Conservation (phyloP, 2,888 invertebrate species). For the Drosophila meridionalis region DNA sequence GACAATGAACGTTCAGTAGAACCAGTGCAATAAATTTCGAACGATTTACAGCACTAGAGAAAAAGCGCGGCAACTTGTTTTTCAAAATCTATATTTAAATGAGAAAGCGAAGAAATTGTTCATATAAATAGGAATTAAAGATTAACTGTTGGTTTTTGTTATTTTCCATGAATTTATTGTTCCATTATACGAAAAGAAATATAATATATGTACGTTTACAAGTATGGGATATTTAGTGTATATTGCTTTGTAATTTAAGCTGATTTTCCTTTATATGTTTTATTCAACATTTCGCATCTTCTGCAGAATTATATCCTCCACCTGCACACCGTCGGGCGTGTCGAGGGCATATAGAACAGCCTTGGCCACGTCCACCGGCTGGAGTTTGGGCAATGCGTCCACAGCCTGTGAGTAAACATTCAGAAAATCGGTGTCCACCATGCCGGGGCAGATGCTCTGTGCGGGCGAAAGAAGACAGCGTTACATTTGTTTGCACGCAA, state of each 20-base stretch:
- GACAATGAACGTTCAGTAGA: slow-evolving; percentile 1
- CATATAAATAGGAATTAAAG: neutral
- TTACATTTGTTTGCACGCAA: slow-evolving; percentile 41
- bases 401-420: slow-evolving; percentile 83
- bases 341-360: slow-evolving; percentile 88
- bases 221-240: neutral
- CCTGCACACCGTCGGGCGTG: slow-evolving; percentile 87
- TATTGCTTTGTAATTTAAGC: neutral
- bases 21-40: neutral
- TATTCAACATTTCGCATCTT: slow-evolving; percentile 74
- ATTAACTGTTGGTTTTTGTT: too few relatives aligned
- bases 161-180: neutral
- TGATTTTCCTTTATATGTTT: neutral
- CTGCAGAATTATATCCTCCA: slow-evolving; percentile 85
- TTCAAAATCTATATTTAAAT: neutral
- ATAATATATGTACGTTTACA: neutral
- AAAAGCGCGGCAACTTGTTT: neutral
- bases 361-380: slow-evolving; percentile 87
- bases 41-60: slow-evolving; percentile 25
- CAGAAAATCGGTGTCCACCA: slow-evolving; percentile 87
- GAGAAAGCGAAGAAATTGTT: neutral
- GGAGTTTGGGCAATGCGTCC: slow-evolving; percentile 85
- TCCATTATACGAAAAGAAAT: neutral
- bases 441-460: slow-evolving; percentile 88
- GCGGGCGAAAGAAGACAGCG: slow-evolving; percentile 35